Conservation (phyloP, 2,888 invertebrate genomes). For the Lepidonotus clava region DNA sequence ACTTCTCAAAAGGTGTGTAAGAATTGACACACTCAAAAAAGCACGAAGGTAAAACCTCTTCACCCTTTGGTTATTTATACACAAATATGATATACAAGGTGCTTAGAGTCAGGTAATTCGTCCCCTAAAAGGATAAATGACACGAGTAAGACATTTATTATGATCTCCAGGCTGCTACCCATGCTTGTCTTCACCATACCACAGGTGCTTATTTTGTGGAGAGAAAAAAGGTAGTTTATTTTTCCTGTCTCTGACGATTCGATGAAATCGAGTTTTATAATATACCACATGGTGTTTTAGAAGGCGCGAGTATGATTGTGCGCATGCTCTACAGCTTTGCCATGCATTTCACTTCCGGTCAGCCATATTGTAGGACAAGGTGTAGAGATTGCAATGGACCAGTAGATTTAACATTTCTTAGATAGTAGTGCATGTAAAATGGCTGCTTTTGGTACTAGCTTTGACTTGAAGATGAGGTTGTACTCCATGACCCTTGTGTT, state of each 20-base stretch:
- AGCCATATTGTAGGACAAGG: background rate
- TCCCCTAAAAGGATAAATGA: no score
- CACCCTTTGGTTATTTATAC: background rate
- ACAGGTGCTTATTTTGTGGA: conserved; percentile 30
- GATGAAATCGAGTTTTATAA: background rate
- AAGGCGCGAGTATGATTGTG: background rate
- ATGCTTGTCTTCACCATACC: conserved; percentile 27
- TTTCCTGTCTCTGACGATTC: background rate
- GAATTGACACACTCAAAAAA: background rate
- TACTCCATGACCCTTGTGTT: background rate
- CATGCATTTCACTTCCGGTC: no score
- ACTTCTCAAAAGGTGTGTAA: no score
- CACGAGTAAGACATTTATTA: background rate
- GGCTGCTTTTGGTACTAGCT: background rate
- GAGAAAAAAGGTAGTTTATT: background rate
- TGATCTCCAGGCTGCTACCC: background rate
- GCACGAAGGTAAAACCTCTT: background rate
- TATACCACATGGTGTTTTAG: background rate
- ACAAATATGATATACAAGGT: no score
- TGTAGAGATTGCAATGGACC: background rate
- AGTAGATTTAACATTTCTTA: background rate
- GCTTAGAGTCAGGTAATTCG: no score
- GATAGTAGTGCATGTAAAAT: background rate
- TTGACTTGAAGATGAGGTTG: background rate
- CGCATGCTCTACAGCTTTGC: no score